Evolutionary conservation across 2,797 vertebrate species (phyloP).

Genomic region (Moxostoma hubbsi): DNA sequence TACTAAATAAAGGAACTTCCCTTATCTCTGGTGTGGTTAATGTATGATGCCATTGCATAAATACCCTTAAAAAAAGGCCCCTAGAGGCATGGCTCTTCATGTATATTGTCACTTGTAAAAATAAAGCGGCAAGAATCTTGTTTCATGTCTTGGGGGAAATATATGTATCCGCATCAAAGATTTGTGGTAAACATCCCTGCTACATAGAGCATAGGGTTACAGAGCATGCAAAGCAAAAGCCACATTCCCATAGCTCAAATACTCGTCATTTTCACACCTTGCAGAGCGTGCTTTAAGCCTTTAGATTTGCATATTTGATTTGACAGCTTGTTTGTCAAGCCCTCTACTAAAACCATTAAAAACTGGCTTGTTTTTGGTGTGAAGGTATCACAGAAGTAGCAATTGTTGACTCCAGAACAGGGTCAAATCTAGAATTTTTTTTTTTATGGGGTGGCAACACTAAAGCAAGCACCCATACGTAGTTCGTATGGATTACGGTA

Average conservation of each 20-base stretch:
- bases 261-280: slow-evolving; percentile 15
- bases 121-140: slow-evolving; percentile 10
- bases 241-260: slow-evolving; percentile 24
- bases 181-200: slow-evolving; percentile 14
- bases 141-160: slow-evolving; percentile 24
- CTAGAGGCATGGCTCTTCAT: slow-evolving; percentile 6
- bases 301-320: not conserved
- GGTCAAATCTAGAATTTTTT: no score
- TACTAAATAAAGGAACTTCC: slow-evolving; percentile 30
- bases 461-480: no score
- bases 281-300: not conserved
- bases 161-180: slow-evolving; percentile 24
- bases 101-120: slow-evolving; percentile 9
- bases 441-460: no score
- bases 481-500: no score
- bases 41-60: not conserved
- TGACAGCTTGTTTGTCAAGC: not conserved
- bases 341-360: not conserved
- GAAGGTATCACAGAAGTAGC: slow-evolving; percentile 27
- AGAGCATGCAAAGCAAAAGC: not conserved
- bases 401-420: slow-evolving; percentile 8
- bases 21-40: slow-evolving; percentile 11
- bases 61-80: slow-evolving; percentile 14
- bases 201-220: not conserved
- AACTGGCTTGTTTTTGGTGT: not conserved